Percentiles rank a stretch among this genome's conserved stretches.
These are phyloP conservation scores for Ophioninae sp. DNA, from an alignment of 2,888 invertebrate genomes.

Conservation along the genomic window DNA sequence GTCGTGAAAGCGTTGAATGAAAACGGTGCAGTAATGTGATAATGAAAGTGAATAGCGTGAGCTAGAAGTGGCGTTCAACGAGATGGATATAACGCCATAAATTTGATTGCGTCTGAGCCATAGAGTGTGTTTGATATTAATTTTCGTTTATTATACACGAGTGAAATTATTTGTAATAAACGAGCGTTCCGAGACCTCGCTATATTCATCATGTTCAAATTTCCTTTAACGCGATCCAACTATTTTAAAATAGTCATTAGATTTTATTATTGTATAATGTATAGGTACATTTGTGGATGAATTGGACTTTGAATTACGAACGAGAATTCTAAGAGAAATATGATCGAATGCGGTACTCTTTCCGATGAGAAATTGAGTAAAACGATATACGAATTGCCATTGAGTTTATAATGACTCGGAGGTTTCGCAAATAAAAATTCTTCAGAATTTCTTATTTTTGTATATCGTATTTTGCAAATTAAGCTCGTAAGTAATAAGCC, in stretches of 20 bases:
- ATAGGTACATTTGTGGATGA: neutral
- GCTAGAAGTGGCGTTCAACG: conserved; percentile 23
- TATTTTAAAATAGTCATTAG: neutral
- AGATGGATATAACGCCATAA: conserved; percentile 4
- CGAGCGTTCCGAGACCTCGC: conserved; percentile 16
- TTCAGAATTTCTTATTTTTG: too few species aligned
- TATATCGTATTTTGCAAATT: too few species aligned
- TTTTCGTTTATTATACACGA: conserved; percentile 6
- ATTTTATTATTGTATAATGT: neutral
- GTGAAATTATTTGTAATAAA: conserved; percentile 20
- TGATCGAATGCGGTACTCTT: neutral
- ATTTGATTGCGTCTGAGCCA: conserved; percentile 7
- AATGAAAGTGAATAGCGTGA: conserved; percentile 28
- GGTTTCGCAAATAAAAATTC: too few species aligned
- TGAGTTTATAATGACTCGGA: neutral
- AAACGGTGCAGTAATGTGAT: conserved; percentile 11
- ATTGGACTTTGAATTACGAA: neutral
- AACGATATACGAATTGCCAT: neutral
- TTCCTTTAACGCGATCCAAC: neutral
- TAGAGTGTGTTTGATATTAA: conserved; percentile 7
- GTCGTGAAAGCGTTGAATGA: conserved; percentile 25
- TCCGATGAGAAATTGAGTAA: neutral
- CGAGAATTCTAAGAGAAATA: neutral
- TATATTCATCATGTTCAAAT: neutral
- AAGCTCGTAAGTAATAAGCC: too few species aligned